Evolutionary conservation across 1,140 invertebrate species (phyloP).

Genomic region (Galendromus occidentalis): DNA sequence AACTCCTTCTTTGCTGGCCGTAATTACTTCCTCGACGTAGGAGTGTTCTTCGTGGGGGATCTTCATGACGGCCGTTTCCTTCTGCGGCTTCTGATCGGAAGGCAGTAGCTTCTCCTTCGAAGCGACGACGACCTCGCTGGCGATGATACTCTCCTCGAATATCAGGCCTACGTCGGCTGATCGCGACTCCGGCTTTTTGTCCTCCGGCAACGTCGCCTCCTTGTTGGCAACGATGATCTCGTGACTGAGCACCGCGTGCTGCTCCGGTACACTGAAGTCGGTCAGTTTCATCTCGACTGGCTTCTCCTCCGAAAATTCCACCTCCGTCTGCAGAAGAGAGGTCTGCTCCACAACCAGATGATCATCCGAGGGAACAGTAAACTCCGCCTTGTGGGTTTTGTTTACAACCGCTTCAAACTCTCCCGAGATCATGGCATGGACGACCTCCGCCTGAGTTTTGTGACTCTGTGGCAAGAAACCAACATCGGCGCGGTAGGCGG

Average conservation of each 20-base stretch:
- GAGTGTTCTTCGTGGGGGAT: slow-evolving; percentile 16
- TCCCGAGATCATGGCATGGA: neutral
- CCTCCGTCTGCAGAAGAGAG: neutral
- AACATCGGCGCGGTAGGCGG: slow-evolving; percentile 5
- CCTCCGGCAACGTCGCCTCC: slow-evolving; percentile 11
- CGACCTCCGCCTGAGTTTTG: neutral
- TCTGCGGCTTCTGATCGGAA: slow-evolving; percentile 9
- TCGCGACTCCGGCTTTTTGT: slow-evolving; percentile 13
- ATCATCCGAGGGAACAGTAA: slow-evolving; percentile 14
- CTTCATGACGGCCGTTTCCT: slow-evolving; percentile 12
- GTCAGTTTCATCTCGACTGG: neutral
- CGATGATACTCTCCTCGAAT: slow-evolving; percentile 14
- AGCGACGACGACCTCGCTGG: slow-evolving; percentile 14
- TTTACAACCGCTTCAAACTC: neutral
- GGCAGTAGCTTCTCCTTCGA: slow-evolving; percentile 7
- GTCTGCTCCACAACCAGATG: slow-evolving; percentile 13
- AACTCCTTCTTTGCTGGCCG: slow-evolving; percentile 14
- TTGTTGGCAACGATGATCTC: slow-evolving; percentile 11
- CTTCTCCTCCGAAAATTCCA: neutral
- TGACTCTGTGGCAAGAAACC: neutral
- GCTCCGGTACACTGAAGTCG: slow-evolving; percentile 7
- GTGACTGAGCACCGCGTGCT: slow-evolving; percentile 3
- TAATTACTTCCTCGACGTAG: slow-evolving; percentile 13
- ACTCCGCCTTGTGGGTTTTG: slow-evolving; percentile 11
- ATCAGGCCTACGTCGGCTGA: slow-evolving; percentile 16